Conservation (phyloP, 1,140 invertebrate genomes). For the Caligus rogercresseyi region DNA sequence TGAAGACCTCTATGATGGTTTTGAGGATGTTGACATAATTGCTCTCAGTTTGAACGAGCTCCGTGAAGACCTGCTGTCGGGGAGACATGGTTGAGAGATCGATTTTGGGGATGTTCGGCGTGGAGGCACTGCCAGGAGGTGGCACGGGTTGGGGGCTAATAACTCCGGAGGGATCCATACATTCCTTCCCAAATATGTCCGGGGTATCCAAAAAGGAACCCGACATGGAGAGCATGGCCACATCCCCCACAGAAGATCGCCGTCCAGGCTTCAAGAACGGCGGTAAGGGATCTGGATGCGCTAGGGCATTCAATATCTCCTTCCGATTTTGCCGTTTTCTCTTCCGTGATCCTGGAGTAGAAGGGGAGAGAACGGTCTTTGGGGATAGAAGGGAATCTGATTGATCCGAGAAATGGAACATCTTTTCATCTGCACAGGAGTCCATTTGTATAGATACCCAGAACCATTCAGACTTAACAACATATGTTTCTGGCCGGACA, state of each 20-base stretch:
- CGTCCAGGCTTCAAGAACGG: slow-evolving; percentile 44
- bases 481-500: slow-evolving; percentile 29
- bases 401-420: slow-evolving; percentile 47
- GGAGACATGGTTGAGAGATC: slow-evolving; percentile 42
- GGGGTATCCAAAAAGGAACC: slow-evolving; percentile 71
- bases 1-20: slow-evolving; percentile 77
- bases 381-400: neutral
- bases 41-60: slow-evolving; percentile 83
- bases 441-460: slow-evolving; percentile 92
- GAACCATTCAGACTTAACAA: slow-evolving; percentile 88
- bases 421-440: slow-evolving; percentile 67
- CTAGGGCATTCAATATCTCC: slow-evolving; percentile 12
- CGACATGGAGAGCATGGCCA: slow-evolving; percentile 56
- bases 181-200: slow-evolving; percentile 25
- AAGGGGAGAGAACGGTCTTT: slow-evolving; percentile 1
- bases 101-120: neutral
- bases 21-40: slow-evolving; percentile 90
- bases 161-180: slow-evolving; percentile 9
- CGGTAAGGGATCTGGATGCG: neutral
- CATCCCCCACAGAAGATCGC: slow-evolving; percentile 60
- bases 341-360: slow-evolving; percentile 12
- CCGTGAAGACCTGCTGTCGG: slow-evolving; percentile 70
- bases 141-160: slow-evolving; percentile 5
- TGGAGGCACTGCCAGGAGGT: slow-evolving; percentile 9
- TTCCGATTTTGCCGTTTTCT: slow-evolving; percentile 4